Evolutionary conservation across 2,888 invertebrate genomes (phyloP).

Genomic region (Agrochola macilenta): DNA sequence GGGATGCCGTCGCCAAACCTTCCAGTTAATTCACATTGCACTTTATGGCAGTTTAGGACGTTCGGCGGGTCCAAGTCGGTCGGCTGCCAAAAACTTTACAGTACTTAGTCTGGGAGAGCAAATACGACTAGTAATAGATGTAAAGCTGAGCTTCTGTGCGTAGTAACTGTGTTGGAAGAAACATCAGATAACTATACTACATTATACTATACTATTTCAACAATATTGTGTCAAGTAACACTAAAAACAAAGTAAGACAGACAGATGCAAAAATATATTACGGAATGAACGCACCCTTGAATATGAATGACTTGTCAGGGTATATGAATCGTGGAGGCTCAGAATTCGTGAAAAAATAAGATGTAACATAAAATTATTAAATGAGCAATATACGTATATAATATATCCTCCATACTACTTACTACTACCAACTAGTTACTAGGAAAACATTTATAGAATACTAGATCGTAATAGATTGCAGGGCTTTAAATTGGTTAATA

Average conservation of each 20-base stretch:
- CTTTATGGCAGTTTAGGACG: constrained; percentile 82
- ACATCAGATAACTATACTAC: neutral
- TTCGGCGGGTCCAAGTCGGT: constrained; percentile 72
- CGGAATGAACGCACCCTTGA: neutral
- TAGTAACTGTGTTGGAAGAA: neutral
- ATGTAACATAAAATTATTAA: neutral
- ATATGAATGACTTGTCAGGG: neutral
- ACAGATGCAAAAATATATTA: constrained; percentile 23
- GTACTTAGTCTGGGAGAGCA: constrained; percentile 55
- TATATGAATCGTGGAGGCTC: neutral
- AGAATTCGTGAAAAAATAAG: neutral
- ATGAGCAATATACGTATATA: neutral
- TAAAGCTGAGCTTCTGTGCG: constrained; percentile 13
- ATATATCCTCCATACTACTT: no score
- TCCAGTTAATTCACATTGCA: constrained; percentile 81
- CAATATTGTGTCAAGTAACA: neutral
- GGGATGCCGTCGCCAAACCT: constrained; percentile 72
- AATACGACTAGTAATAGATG: constrained; percentile 45
- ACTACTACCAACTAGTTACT: no score
- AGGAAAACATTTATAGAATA: neutral
- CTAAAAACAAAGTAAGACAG: neutral
- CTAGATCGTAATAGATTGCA: no score
- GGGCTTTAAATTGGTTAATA: no score
- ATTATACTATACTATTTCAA: no score
- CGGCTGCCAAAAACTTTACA: constrained; percentile 81